Evolutionary conservation across 2,113 vertebrate genomes (phyloP).

Genomic region (Oenanthe oenanthe): DNA sequence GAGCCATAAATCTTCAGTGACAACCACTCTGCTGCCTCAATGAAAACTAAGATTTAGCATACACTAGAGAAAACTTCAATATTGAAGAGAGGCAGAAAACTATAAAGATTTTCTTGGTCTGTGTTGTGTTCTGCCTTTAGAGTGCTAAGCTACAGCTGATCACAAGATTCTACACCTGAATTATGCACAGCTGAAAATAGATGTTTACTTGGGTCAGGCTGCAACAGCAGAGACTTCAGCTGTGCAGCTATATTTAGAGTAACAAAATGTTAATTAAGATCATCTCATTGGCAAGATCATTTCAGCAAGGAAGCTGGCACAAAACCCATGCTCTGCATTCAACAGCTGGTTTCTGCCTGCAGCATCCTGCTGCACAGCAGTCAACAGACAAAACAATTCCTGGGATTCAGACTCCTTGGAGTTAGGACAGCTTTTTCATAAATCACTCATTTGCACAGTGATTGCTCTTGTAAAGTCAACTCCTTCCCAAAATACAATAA

Average conservation of each 20-base stretch:
- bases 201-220: conserved; percentile 40
- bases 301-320: neutral
- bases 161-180: conserved; percentile 34
- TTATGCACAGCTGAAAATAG: conserved; percentile 55
- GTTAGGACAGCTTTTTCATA: neutral
- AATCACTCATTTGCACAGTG: neutral
- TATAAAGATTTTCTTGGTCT: neutral
- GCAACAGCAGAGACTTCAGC: conserved; percentile 45
- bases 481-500: neutral
- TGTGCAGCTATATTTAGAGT: conserved; percentile 47
- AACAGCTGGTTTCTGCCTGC: neutral
- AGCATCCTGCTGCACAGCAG: neutral
- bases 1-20: neutral
- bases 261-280: conserved; percentile 61
- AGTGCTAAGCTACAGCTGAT: neutral
- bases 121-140: neutral
- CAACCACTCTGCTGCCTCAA: neutral
- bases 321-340: neutral
- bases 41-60: neutral
- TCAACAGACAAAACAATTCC: neutral
- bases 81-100: neutral
- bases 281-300: neutral
- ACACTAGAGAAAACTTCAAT: neutral
- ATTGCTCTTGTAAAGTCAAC: neutral
- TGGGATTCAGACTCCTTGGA: neutral